A percentile compares a stretch with the other conserved stretches of the same genome.
Conservation (phyloP, 2,797 vertebrate species). For the Alouatta caraya region DNA sequence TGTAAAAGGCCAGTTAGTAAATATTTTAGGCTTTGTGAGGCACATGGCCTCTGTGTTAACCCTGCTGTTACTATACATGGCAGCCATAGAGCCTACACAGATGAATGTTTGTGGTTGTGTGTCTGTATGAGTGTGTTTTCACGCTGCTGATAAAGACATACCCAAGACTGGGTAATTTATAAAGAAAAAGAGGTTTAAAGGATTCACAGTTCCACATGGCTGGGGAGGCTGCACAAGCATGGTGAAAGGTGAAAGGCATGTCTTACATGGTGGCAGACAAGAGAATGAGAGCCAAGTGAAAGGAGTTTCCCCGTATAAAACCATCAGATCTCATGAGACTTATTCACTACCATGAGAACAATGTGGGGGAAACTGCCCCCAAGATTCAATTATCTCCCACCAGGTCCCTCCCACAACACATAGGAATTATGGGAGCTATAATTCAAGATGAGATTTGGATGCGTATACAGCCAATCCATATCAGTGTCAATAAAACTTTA, state of each 20-base stretch:
- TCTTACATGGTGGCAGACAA: background rate
- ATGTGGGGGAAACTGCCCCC: background rate
- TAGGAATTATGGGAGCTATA: background rate
- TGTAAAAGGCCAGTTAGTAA: background rate
- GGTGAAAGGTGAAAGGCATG: background rate
- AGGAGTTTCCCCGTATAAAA: background rate
- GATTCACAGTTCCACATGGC: background rate
- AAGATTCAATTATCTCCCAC: background rate
- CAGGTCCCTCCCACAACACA: background rate
- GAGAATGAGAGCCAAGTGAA: background rate
- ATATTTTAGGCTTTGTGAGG: background rate
- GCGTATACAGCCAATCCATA: background rate
- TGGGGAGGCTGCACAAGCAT: background rate
- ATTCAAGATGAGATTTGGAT: background rate
- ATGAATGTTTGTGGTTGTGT: background rate
- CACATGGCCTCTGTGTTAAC: background rate
- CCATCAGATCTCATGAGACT: background rate
- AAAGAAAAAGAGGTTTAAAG: background rate
- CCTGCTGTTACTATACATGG: background rate
- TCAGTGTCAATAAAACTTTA: conserved; percentile 33
- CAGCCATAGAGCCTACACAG: background rate
- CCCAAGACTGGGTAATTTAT: background rate
- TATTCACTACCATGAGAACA: background rate
- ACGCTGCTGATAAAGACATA: background rate
- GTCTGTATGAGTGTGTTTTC: background rate